These are phyloP conservation scores for Ceratotherium simum DNA, from an alignment of 2,113 vertebrate species.

Conservation along the genomic window DNA sequence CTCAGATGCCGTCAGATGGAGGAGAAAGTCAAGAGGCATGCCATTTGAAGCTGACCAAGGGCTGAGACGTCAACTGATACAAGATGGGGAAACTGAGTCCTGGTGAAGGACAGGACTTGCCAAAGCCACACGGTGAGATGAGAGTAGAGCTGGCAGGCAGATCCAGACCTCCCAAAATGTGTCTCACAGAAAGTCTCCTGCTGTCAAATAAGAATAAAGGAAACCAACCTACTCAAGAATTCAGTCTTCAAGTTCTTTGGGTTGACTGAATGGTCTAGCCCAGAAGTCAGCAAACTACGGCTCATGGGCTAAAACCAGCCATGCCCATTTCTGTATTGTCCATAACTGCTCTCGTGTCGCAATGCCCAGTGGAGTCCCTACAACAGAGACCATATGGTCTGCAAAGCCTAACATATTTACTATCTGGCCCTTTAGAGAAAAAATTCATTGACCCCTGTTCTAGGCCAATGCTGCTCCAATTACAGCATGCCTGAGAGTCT, in stretches of 20 bases:
- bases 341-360: neutral
- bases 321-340: rapidly evolving
- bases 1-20: neutral
- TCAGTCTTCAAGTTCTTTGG: neutral
- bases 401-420: neutral
- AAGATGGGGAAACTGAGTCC: neutral
- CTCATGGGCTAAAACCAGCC: rapidly evolving
- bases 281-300: neutral
- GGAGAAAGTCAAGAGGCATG: neutral
- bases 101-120: neutral
- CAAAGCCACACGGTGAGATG: neutral
- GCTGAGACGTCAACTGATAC: neutral
- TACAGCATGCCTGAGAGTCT: neutral
- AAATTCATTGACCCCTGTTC: neutral
- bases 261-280: neutral
- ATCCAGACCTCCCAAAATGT: neutral
- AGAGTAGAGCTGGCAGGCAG: neutral
- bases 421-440: neutral
- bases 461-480: neutral
- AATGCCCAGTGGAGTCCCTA: neutral
- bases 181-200: neutral
- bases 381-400: rapidly evolving
- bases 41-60: rapidly evolving
- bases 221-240: neutral
- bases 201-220: neutral